phyloP scores from a whole-genome alignment of 2,797 vertebrate species.

The Micropoecilia bifurca region DNA sequence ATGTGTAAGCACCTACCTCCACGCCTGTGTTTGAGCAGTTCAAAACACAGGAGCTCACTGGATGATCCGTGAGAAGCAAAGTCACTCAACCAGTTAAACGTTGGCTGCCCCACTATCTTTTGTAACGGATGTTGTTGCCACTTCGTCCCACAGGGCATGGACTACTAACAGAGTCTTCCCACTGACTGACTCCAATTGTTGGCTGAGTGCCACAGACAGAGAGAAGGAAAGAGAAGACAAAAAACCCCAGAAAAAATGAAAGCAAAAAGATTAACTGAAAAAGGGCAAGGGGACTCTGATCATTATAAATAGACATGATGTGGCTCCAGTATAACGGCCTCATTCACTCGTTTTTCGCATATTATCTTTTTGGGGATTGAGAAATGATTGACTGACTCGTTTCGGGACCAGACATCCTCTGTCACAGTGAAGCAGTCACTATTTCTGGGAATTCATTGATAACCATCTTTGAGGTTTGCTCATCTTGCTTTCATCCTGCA shows the following conservation, averaged over 20 bases:
- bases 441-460: conserved; percentile 59
- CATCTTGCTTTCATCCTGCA: conserved; percentile 66
- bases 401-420: conserved; percentile 41
- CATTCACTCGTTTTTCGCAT: conserved; percentile 46
- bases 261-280: conserved; percentile 40
- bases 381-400: conserved; percentile 35
- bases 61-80: conserved; percentile 41
- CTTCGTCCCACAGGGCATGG: conserved; percentile 69
- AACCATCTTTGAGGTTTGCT: conserved; percentile 62
- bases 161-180: conserved; percentile 76
- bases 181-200: conserved; percentile 72
- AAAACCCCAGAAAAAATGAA: conserved; percentile 12
- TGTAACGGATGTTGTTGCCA: conserved; percentile 69
- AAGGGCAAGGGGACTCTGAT: conserved; percentile 24
- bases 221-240: conserved; percentile 16
- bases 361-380: conserved; percentile 29
- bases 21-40: conserved; percentile 14
- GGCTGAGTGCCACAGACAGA: conserved; percentile 60
- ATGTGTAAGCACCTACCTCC: background rate
- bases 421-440: conserved; percentile 41
- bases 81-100: conserved; percentile 45
- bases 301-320: conserved; percentile 41
- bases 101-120: conserved; percentile 61
- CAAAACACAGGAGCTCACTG: conserved; percentile 17
- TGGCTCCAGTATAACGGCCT: conserved; percentile 24